Percentiles rank a stretch among this genome's conserved stretches.
These are phyloP conservation scores for Athene cunicularia DNA, from an alignment of 2,113 vertebrate genomes.

Conservation along the genomic window DNA sequence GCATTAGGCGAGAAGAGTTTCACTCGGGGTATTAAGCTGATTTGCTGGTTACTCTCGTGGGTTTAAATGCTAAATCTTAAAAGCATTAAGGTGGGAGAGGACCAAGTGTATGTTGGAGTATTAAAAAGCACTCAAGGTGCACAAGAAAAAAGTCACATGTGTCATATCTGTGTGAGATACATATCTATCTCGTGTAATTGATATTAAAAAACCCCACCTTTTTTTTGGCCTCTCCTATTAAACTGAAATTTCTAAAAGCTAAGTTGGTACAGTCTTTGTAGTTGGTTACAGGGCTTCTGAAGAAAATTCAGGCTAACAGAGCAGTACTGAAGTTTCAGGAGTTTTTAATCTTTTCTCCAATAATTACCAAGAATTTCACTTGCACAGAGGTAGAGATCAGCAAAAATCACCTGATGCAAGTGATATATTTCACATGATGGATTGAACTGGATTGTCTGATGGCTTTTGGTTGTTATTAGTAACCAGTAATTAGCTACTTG, in stretches of 20 bases:
- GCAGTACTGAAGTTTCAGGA: not conserved
- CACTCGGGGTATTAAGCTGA: not conserved
- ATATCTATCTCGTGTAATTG: not conserved
- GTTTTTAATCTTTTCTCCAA: not conserved
- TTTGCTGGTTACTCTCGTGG: not conserved
- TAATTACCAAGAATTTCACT: not conserved
- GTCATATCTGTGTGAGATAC: fast-evolving
- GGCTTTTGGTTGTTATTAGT: not conserved
- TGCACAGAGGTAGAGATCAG: not conserved
- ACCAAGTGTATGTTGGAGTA: not conserved
- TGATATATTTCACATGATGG: not conserved
- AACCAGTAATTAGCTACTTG: not conserved
- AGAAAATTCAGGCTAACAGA: not conserved
- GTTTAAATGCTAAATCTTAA: not conserved
- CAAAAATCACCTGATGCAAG: not conserved
- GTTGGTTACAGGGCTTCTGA: not conserved
- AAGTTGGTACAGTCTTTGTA: not conserved
- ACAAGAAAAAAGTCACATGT: not conserved
- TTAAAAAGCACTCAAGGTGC: not conserved
- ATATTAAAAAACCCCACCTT: not conserved
- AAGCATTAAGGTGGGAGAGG: not conserved
- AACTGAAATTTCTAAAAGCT: not conserved
- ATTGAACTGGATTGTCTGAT: not conserved
- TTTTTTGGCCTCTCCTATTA: not conserved
- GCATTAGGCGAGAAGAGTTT: not conserved